phyloP scores from a whole-genome alignment of 2,888 invertebrate genomes.

The Polydrusus tereticollis region DNA sequence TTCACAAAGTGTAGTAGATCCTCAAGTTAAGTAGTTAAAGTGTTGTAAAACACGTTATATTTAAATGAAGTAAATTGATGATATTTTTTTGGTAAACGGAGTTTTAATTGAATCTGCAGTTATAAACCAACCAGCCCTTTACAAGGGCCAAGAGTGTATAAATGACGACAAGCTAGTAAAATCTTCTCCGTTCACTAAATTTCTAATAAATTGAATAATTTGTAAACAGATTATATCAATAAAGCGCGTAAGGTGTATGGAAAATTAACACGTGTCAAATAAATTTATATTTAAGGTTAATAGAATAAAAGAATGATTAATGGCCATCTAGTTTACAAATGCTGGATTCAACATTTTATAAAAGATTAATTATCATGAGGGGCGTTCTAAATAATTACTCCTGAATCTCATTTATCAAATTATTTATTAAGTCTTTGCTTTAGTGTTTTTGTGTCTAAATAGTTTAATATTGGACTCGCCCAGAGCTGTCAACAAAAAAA shows the following conservation, averaged over 20 bases:
- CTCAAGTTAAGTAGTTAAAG: too few relatives aligned
- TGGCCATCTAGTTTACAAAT: background rate
- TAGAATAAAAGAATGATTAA: constrained; percentile 6
- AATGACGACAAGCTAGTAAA: too few relatives aligned
- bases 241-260: background rate
- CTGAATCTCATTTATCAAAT: constrained; percentile 1
- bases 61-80: too few relatives aligned
- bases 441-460: background rate
- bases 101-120: too few relatives aligned
- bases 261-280: background rate
- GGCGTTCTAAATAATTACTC: constrained; percentile 7
- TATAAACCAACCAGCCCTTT: too few relatives aligned
- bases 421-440: constrained; percentile 3
- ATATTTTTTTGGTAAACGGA: too few relatives aligned
- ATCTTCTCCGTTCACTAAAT: too few relatives aligned
- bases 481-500: background rate
- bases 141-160: too few relatives aligned
- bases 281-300: background rate
- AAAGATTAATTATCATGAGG: constrained; percentile 10
- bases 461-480: background rate
- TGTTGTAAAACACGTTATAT: too few relatives aligned
- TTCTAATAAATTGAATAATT: too few relatives aligned
- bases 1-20: too few relatives aligned
- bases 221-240: background rate
- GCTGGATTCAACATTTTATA: constrained; percentile 7